Evolutionary conservation across 2,113 vertebrate species (phyloP), one percentile per base, ranked within the genome.

Genomic region (Sinocyclocheilus grahami): DNA sequence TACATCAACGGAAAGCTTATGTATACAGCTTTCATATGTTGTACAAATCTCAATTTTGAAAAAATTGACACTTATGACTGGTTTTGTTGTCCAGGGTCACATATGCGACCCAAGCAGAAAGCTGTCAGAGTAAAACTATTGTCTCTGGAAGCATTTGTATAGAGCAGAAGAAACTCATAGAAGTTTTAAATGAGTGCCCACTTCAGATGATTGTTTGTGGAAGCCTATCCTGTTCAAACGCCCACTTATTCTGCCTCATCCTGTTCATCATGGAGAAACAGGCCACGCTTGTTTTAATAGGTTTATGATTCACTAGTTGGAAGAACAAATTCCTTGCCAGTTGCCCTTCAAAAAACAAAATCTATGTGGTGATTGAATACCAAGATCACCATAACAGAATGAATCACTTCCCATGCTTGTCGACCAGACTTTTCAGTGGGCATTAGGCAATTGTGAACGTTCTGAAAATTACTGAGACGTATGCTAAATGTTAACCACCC

Each of bases 241-340:
- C 67, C 60, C 78, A 53, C 37, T 86, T 58, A 42, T 75, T 74
- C 81, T 53, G 51, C 72, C 75, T 51, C 75, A 78, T 86, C 84
- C 82, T 84, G 85, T 87, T 88, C 86, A 84, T 86, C 86, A 87
- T 84, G 58, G 84, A 53, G 69, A 85, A 85, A 82, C 84, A 84
- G 76, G 16, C 63, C 63, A 65, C 9, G 18, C 74, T 88, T 86
- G 75, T 88, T 88, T 87, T 86, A 37, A 39, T 67, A 55, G n/a
- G 65, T 42, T 12, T 78, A 33, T 89, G 88, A 88, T 76, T 87
- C 83, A 90, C 62, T 60, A 60, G 39, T 27, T 51, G 13, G 67
- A 65, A 77, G 48, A 39, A 33, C 20, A 3, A 18, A 48, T 63
- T 78, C 76, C 27, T 48, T 78, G 53, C 51, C 80, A 88, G 5